Evolutionary conservation across 53 echinoderm and acorn worm genomes (phyloP), one percentile per base, ranked within the genome.

Genomic region (Antedon mediterranea): DNA sequence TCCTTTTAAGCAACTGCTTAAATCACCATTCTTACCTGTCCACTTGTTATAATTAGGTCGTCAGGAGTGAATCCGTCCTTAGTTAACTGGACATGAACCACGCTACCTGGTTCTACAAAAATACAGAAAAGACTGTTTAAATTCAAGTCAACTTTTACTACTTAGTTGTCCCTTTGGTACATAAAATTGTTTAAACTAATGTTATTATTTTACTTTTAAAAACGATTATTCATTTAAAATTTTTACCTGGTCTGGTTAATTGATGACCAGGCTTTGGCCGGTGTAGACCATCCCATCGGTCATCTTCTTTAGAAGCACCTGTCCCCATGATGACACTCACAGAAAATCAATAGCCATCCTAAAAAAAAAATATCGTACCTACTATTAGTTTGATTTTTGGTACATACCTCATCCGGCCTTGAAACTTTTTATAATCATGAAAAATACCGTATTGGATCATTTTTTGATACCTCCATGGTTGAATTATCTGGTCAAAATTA

Each of bases 41-140:
- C 90, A 77, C 85, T 85, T 34, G 76, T 79, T 31, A 90, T 75
- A 20, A 78, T 85, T 79, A 90, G 75, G n/a, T 87, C 90, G 15
- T 85, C 75, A 29, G 87, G 90, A 0, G 84, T 88, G 78, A 90
- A 90, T 29, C 90, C 90, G 3, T 74, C 71, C 37, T 82, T 85
- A n/a, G 87, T 87, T 32, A 90, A 80, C 23, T 82, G 85, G 34
- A 90, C 82, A 28, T 77, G 81, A 20, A 87, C 80, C n/a, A 76
- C 79, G 15, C 33, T 76, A 32, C 28, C 34, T 32, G 76, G 57
- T 57, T 57, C 57, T 57, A 18, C 2, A 57, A 57, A 23, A 23
- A 57, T 2, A 57, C 15, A 11, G 37, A 37, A 37, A 37, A 6
- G n/a, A n/a, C n/a, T n/a, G n/a, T n/a, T n/a, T n/a, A n/a, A 6